Evolutionary conservation across 2,888 invertebrate genomes (phyloP).

Genomic region (Andrena bicolor): DNA sequence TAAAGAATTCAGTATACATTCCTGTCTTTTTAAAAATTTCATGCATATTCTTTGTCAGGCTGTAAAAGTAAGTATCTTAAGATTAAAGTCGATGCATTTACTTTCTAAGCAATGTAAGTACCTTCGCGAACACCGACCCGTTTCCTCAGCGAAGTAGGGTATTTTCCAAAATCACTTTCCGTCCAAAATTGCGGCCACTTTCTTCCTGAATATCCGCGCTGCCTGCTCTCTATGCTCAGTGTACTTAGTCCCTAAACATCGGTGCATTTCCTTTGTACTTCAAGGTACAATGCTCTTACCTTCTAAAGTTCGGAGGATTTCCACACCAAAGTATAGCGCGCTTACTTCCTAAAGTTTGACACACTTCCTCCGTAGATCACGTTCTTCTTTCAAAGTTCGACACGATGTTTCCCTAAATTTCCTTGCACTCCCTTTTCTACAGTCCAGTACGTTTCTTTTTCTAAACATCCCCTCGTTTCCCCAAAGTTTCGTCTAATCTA

Average conservation of each 20-base stretch:
- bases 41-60: no score
- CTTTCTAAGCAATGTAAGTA: no score
- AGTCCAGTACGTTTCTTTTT: constrained; percentile 3
- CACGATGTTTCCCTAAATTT: constrained; percentile 1
- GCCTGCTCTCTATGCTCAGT: background rate
- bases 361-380: background rate
- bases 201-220: background rate
- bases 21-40: background rate
- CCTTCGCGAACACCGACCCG: background rate
- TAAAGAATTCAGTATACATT: no score
- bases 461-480: background rate
- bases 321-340: constrained; percentile 18
- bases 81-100: background rate
- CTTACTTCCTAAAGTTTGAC: constrained; percentile 23
- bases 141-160: background rate
- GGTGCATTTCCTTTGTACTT: constrained; percentile 9
- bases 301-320: constrained; percentile 4
- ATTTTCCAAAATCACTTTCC: background rate
- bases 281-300: constrained; percentile 18
- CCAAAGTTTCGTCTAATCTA: background rate
- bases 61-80: no score
- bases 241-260: background rate
- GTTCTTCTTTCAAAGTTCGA: constrained; percentile 12
- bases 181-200: background rate
- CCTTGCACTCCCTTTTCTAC: constrained; percentile 4